Base-by-base conservation (phyloP, 2,797 vertebrate genomes). In the Muscicapa striata region DNA sequence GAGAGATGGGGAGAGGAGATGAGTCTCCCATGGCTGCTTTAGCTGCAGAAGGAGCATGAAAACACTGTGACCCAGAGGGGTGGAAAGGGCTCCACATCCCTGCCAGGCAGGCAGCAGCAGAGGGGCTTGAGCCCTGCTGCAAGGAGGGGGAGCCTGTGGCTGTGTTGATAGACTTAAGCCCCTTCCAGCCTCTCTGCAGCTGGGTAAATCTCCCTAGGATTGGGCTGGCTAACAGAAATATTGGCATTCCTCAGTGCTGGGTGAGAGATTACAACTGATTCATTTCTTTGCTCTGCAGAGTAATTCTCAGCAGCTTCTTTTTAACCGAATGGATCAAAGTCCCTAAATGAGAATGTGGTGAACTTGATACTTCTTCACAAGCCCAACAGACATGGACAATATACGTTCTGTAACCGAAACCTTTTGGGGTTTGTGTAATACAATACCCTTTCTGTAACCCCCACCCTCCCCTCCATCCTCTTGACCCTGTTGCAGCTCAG, bases 301-400 rank as follows among this genome's bases (percentile, higher is more conserved):
- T 87, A 95, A 96, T 95, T 94, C 95, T 89, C 81, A 95, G 95
- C 92, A 93, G 90, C 82, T 95, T 94, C 93, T 97, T 96, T 83
- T 94, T 93, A 92, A 79, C 91, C 75, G 93, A 92, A 90, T 93
- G 95, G 96, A 97, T 97, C 97, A 97, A 97, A 97, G 97, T 91
- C 91, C 87, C 52, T 93, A 88, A 95, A 91, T 64, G 69, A 94
- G 96, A 94, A 92, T 90, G 87, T 93, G 78, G 87, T 96, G 96
- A 97, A 97, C 95, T 95, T 84, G 93, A 97, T 97, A 96, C 94
- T 81, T 92, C 93, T 95, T 91, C 93, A 43, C 90, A 94, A 95
- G 94, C 91, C 96, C 86, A 94, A 95, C 94, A 95, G 96, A 90
- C 96, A 96, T 79, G 85, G 96, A 96, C 92, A 97, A 97, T 97